Evolutionary conservation across 2,888 invertebrate genomes (phyloP), one percentile per base, ranked within the genome.

Genomic region (Lordiphosa andalusiaca): DNA sequence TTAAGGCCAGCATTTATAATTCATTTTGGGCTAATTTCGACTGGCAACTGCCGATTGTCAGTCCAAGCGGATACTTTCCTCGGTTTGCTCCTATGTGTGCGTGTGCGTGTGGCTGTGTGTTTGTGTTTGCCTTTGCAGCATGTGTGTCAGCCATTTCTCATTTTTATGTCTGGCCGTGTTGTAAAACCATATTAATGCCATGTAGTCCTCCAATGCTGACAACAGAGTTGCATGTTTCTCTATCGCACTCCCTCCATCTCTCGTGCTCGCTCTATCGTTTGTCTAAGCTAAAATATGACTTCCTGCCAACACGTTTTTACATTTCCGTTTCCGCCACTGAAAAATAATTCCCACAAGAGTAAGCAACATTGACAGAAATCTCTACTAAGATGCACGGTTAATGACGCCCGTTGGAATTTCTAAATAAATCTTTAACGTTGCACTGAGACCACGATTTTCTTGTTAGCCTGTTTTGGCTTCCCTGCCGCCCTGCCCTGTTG

Each of bases 251-350:
- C 30, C 40, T 9, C 23, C 13, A 12, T 12, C 49, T 38, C 6
- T 36, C 53, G 13, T 51, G 33, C 16, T 35, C 21, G 9, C 21
- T 49, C 67, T 80, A 41, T 67, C 73, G 82, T 80, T 81, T 84
- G 80, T 77, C 80, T 84, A 84, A 80, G 82, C 80, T 80, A 70
- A 80, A 77, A 81, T 73, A 80, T 84, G 78, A 81, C 74, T 84
- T 80, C 84, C 80, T 84, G 84, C 68, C 67, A 84, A 84, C 80
- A 81, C 84, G 71, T 84, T 80, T 80, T 84, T 84, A 80, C 77
- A 80, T 80, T 84, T 80, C 80, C 80, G 71, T 69, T 80, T 84
- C 80, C 82, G 80, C 68, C 62, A 67, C 78, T 72, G 70, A 84
- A 80, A 30, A 10, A 80, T 81, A 72, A 84, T 80, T 77, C 73